Base-by-base conservation (phyloP, 2,888 invertebrate species). In the Temnothorax ravouxi region DNA sequence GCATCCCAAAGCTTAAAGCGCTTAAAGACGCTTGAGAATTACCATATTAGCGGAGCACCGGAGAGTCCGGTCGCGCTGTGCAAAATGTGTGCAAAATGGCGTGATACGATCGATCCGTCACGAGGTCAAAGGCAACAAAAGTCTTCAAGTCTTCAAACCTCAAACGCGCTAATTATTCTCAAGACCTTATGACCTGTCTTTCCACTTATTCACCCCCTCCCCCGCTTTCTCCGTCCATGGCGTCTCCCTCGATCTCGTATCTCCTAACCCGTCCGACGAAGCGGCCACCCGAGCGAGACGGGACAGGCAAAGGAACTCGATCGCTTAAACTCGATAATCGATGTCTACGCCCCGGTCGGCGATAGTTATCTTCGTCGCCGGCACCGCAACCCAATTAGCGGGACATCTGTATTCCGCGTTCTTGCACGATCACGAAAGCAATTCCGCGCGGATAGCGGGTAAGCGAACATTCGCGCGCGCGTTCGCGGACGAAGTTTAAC, bases 1-100 rank as follows among this genome's bases (percentile, higher is more conserved):
- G 88, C 87, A 90, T 89, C 76, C 88, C 88, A 88, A 87, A 91
- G 89, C 87, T 88, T 80, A 84, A 82, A 86, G 84, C 77, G 79
- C 83, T 83, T 83, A 84, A 88, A 88, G 88, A 86, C 84, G 87
- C 87, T 87, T 74, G 84, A 85, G 75, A 87, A 91, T 91, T 89
- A 88, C 84, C 87, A 84, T 88, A 89, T 88, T 87, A 79, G 71
- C 84, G 66, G 59, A 61, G 34, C 29, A 61, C 52, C 59, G 67
- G n/a, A 38, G 38, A 8, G 83, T 80, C 52, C 69, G 29, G 38
- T 25, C 61, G n/a, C 34, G 25, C 34, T 52, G n/a, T n/a, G n/a
- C n/a, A n/a, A n/a, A n/a, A n/a, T n/a, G n/a, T 21, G 25, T 29
- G 54, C 44, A 9, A 41, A 64, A 62, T n/a, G 47, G 13, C 13